A percentile compares a stretch with the other conserved stretches of the same genome.
These are phyloP conservation scores for Huso huso DNA, from an alignment of 2,797 vertebrate species.

Conservation along the genomic window DNA sequence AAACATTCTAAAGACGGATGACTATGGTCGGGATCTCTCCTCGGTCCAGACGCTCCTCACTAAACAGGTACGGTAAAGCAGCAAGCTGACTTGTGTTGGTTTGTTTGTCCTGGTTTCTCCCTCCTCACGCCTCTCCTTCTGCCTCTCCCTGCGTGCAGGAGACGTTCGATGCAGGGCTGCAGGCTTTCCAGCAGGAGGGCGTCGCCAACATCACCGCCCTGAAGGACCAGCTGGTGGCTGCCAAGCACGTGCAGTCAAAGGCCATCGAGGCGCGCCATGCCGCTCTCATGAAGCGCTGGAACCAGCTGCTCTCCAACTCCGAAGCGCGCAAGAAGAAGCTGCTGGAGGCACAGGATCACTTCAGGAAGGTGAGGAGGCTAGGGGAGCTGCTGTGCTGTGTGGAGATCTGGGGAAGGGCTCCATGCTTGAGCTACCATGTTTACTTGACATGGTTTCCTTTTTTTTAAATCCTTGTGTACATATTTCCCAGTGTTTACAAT, in stretches of 20 bases:
- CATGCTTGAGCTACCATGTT: not conserved
- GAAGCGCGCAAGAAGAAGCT: constrained; percentile 91
- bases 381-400: not conserved
- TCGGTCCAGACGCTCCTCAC: constrained; percentile 95
- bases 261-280: constrained; percentile 91
- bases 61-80: constrained; percentile 72
- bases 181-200: constrained; percentile 97
- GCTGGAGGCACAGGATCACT: constrained; percentile 92
- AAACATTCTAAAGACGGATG: constrained; percentile 94
- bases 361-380: constrained; percentile 74
- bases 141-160: constrained; percentile 56
- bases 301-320: constrained; percentile 90
- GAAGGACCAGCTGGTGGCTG: constrained; percentile 86
- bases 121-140: not conserved
- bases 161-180: constrained; percentile 93
- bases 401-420: not conserved
- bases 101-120: not conserved
- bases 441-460: too few species aligned
- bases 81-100: too few species aligned
- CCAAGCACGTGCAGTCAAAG: constrained; percentile 88
- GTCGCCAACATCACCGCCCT: constrained; percentile 93
- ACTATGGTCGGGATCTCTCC: constrained; percentile 91
- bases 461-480: too few species aligned
- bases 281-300: constrained; percentile 92
- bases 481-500: too few species aligned